A percentile compares a stretch with the other conserved stretches of the same genome.
phyloP scores from a whole-genome alignment of 2,888 invertebrate species.

The Drosophila aldrichi region DNA sequence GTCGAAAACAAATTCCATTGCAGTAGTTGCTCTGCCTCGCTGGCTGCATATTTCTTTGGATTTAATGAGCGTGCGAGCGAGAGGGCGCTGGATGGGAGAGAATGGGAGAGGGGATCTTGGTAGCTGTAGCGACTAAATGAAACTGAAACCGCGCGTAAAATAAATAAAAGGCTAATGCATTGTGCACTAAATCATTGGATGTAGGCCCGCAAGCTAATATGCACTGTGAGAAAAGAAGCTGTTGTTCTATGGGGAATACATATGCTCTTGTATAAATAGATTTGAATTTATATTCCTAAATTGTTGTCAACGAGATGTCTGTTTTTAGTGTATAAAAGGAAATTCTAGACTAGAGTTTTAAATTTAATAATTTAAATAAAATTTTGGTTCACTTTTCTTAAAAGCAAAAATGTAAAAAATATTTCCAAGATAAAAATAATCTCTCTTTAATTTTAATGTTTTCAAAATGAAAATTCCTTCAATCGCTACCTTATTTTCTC shows the following conservation, averaged over 20 bases:
- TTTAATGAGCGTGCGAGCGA: conserved; percentile 46
- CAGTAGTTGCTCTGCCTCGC: conserved; percentile 41
- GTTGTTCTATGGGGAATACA: no score
- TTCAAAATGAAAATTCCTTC: no score
- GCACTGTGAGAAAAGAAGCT: neutral
- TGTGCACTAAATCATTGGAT: conserved; percentile 69
- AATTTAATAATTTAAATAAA: no score
- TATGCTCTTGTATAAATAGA: no score
- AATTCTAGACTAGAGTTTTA: no score
- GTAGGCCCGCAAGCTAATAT: neutral
- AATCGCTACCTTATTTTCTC: neutral
- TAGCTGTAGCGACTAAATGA: conserved; percentile 48
- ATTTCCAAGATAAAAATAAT: no score
- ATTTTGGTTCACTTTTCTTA: no score
- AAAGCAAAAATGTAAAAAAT: no score
- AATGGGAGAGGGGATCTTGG: neutral
- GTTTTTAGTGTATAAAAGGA: no score
- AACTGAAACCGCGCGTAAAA: conserved; percentile 69
- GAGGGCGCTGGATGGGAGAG: neutral
- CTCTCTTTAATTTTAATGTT: no score
- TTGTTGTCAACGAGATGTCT: no score
- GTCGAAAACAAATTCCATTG: conserved; percentile 72
- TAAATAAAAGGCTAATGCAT: conserved; percentile 65
- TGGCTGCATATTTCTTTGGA: conserved; percentile 38
- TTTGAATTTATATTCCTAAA: no score